Conservation (phyloP, 1,140 invertebrate genomes). For the Campodea augens region DNA sequence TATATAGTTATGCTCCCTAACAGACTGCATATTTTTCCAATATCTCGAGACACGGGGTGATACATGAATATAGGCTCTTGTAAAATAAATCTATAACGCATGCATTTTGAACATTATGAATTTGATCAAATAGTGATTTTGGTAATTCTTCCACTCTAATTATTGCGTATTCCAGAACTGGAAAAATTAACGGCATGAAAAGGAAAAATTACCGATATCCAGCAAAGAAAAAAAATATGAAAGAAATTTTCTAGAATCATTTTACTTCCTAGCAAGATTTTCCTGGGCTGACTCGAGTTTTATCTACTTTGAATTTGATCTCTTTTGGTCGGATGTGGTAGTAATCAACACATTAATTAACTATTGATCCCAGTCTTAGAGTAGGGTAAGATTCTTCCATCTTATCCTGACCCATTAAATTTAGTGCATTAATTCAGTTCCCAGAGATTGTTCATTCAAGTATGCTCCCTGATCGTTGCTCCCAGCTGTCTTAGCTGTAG, state of each 20-base stretch:
- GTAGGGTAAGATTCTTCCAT: too few relatives aligned
- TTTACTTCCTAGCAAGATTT: background rate
- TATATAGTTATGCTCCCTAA: too few relatives aligned
- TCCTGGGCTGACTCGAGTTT: background rate
- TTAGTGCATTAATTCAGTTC: background rate
- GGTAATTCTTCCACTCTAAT: background rate
- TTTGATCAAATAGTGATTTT: too few relatives aligned
- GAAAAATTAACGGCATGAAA: background rate
- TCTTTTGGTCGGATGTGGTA: background rate
- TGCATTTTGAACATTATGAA: too few relatives aligned
- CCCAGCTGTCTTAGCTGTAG: background rate
- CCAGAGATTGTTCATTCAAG: background rate
- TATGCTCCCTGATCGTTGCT: background rate
- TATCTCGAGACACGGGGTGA: too few relatives aligned
- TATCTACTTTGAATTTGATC: background rate
- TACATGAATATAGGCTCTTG: too few relatives aligned
- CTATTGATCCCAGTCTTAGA: background rate
- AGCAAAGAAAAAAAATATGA: too few relatives aligned
- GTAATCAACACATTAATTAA: background rate
- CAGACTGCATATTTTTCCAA: too few relatives aligned
- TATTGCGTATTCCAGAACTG: background rate
- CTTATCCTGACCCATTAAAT: background rate
- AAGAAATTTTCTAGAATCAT: too few relatives aligned
- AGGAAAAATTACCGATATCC: background rate
- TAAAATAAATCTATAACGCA: too few relatives aligned